phyloP scores from a whole-genome alignment of 2,797 vertebrate species.

The Alfaro cultratus region DNA sequence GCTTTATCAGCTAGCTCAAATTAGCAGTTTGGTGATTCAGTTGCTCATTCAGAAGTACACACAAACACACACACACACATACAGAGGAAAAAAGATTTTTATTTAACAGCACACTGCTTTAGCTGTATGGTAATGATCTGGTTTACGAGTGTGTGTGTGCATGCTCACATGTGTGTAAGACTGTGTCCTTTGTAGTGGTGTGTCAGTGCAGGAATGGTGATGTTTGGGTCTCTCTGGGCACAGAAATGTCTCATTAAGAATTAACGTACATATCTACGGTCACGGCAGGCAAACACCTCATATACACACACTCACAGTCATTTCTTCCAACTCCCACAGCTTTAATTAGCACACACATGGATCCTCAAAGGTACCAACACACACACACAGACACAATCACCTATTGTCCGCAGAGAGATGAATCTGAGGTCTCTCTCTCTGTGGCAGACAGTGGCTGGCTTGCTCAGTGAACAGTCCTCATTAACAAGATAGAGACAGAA shows the following conservation, averaged over 20 bases:
- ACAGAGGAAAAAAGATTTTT: constrained; percentile 38
- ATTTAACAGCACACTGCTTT: constrained; percentile 72
- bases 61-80: constrained; percentile 33
- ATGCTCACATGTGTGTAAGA: not conserved
- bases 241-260: constrained; percentile 89
- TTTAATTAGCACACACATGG: constrained; percentile 82
- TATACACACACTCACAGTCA: constrained; percentile 54
- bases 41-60: constrained; percentile 36
- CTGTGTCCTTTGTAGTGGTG: constrained; percentile 79
- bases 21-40: constrained; percentile 50
- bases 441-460: constrained; percentile 77
- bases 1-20: constrained; percentile 58
- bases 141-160: constrained; percentile 51
- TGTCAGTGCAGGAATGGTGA: constrained; percentile 74
- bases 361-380: constrained; percentile 66
- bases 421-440: constrained; percentile 81
- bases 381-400: constrained; percentile 70
- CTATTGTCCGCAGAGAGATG: constrained; percentile 83
- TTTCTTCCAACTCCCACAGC: constrained; percentile 75
- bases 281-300: constrained; percentile 78
- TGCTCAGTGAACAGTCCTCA: constrained; percentile 77
- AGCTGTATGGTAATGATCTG: constrained; percentile 77
- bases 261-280: constrained; percentile 85
- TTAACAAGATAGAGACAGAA: constrained; percentile 81
- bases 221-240: constrained; percentile 80